These are phyloP conservation scores for Macropodus opercularis DNA, from an alignment of 2,797 vertebrate species.

Conservation along the genomic window DNA sequence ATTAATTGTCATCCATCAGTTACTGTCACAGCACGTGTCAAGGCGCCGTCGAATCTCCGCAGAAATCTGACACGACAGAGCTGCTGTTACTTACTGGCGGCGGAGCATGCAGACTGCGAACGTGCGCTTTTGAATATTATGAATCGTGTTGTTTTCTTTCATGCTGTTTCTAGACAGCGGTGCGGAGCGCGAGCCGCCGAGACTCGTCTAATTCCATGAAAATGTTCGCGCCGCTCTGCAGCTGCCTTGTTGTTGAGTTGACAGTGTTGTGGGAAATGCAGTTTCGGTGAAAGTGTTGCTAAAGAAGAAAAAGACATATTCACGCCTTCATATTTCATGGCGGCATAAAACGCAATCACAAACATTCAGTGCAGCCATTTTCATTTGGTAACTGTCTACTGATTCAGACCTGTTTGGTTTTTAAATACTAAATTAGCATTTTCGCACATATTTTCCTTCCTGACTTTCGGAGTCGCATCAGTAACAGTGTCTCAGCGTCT, in stretches of 20 bases:
- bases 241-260: constrained; percentile 13
- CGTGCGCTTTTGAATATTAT: constrained; percentile 16
- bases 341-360: neutral
- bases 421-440: neutral
- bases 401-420: neutral
- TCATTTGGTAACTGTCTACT: too few species aligned
- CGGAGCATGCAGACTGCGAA: constrained; percentile 37
- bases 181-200: constrained; percentile 28
- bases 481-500: constrained; percentile 20
- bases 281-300: neutral
- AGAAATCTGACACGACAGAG: constrained; percentile 13
- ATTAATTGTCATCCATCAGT: constrained; percentile 21
- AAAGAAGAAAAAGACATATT: neutral
- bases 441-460: neutral
- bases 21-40: constrained; percentile 11
- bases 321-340: neutral
- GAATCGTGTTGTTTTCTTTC: constrained; percentile 26
- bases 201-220: neutral
- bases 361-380: neutral
- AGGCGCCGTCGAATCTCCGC: constrained; percentile 4
- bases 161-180: constrained; percentile 19
- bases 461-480: constrained; percentile 12
- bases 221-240: neutral
- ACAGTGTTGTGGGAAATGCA: neutral
- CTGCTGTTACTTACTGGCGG: neutral